phyloP scores from a whole-genome alignment of 2,797 vertebrate species.

The Uromys caudimaculatus region DNA sequence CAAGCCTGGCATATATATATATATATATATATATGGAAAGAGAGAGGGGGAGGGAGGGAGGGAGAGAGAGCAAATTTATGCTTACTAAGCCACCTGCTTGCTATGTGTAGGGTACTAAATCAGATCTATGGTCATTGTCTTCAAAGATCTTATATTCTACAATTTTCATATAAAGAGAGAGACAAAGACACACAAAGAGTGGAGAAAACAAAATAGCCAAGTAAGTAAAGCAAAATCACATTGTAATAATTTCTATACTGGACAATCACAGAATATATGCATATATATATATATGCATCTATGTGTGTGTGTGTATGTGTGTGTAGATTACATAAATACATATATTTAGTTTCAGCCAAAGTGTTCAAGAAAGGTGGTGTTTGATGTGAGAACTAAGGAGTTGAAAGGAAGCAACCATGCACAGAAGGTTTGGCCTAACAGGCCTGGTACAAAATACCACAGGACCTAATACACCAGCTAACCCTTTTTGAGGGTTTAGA shows the following conservation, averaged over 20 bases:
- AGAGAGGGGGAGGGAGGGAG: too few relatives aligned
- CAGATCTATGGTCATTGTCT: neutral
- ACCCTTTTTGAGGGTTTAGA: neutral
- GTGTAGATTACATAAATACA: neutral
- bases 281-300: too few relatives aligned
- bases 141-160: neutral
- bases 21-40: neutral
- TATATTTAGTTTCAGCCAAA: neutral
- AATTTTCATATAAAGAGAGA: neutral
- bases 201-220: neutral
- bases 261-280: neutral
- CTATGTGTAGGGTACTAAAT: neutral
- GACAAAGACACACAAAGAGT: neutral
- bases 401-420: neutral
- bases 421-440: neutral
- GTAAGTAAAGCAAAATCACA: neutral
- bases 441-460: neutral
- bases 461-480: neutral
- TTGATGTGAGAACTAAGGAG: neutral
- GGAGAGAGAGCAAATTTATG: neutral
- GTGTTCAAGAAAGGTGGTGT: neutral
- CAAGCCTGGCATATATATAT: neutral
- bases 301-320: neutral
- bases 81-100: neutral
- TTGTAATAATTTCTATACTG: neutral